Evolutionary conservation across 2,888 invertebrate species (phyloP).

Genomic region (Uropetala carovei): DNA sequence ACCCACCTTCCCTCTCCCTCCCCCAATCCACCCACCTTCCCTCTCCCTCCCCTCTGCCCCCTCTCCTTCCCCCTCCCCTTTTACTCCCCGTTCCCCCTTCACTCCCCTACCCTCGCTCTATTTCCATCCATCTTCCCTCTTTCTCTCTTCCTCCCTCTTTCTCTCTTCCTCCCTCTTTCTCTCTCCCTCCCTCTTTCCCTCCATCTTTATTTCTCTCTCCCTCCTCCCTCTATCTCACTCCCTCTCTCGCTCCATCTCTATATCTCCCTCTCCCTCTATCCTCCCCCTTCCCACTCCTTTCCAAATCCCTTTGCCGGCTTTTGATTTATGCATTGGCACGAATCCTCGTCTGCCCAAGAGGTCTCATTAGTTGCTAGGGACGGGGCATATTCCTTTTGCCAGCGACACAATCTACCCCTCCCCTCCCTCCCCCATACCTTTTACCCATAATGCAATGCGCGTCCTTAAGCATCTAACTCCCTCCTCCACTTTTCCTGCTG

Average conservation of each 20-base stretch:
- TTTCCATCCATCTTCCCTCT: not conserved
- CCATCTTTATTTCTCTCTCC: not conserved
- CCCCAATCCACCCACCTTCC: not conserved
- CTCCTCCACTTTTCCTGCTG: not conserved
- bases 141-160: not conserved
- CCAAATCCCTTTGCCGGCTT: not conserved
- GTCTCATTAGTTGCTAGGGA: constrained; percentile 38
- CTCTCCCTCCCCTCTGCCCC: not conserved
- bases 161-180: not conserved
- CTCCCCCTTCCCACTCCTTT: not conserved
- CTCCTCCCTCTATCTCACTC: not conserved
- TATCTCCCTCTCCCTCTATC: not conserved
- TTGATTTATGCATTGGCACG: constrained; percentile 60
- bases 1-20: not conserved
- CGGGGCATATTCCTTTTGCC: constrained; percentile 26
- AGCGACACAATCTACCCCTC: not conserved
- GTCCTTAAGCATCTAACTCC: not conserved
- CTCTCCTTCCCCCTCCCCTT: not conserved
- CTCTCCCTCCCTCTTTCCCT: not conserved
- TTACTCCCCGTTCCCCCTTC: too few species aligned
- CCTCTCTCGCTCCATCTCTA: not conserved
- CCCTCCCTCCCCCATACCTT: not conserved
- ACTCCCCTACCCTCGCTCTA: not conserved
- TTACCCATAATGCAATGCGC: not conserved
- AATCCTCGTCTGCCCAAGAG: constrained; percentile 36